Conservation (phyloP, 2,113 vertebrate species). For the Brienomyrus brachyistius region DNA sequence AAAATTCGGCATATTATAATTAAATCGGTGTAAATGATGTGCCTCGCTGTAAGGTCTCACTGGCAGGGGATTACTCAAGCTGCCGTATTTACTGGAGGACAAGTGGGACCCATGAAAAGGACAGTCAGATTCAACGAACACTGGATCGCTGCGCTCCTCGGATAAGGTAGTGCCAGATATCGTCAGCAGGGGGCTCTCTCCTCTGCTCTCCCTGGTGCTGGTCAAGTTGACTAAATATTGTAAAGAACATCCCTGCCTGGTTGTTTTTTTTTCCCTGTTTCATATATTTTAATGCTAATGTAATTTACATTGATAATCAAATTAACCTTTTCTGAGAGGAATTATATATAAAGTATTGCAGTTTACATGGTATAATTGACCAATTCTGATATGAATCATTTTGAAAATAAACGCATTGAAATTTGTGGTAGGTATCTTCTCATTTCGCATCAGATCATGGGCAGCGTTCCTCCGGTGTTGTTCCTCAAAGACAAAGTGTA, state of each 20-base stretch:
- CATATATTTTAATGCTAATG: not conserved
- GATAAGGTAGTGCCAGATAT: conserved; percentile 56
- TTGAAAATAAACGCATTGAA: not conserved
- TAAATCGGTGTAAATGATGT: not conserved
- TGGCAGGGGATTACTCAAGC: conserved; percentile 61
- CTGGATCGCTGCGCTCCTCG: conserved; percentile 54
- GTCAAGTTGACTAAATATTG: not conserved
- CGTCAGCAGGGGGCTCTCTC: not conserved
- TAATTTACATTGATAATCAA: not conserved
- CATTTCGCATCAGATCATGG: conserved; percentile 62
- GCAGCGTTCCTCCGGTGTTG: conserved; percentile 61
- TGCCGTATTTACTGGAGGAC: conserved; percentile 74
- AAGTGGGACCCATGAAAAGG: conserved; percentile 36
- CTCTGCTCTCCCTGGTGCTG: not conserved
- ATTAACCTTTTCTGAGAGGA: not conserved
- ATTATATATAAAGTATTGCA: not conserved
- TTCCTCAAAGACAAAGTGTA: conserved; percentile 67
- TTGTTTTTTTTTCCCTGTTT: not conserved
- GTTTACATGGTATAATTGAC: not conserved
- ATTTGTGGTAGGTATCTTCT: conserved; percentile 65
- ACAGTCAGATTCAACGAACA: conserved; percentile 38
- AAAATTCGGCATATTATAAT: not conserved
- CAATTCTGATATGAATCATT: not conserved
- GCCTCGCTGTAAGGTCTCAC: conserved; percentile 56
- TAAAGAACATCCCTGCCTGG: not conserved